Evolutionary conservation across 2,888 invertebrate genomes (phyloP).

Genomic region (Nomada ruficornis): DNA sequence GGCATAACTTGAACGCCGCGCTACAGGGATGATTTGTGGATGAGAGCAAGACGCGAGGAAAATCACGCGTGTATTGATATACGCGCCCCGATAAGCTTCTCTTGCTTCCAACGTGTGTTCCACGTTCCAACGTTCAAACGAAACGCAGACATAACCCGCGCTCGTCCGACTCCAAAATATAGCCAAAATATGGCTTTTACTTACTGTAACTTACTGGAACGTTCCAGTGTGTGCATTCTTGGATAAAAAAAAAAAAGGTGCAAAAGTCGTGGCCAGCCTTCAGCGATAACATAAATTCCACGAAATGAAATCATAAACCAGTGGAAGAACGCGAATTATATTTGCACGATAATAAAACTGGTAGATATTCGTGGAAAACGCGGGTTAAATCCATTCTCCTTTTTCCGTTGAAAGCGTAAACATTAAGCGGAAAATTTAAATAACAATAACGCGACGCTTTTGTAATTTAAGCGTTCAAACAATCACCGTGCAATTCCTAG

Average conservation of each 20-base stretch:
- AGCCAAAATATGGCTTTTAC: too few relatives aligned
- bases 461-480: slow-evolving; percentile 45
- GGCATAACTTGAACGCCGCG: slow-evolving; percentile 62
- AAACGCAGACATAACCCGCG: too few relatives aligned
- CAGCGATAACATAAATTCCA: neutral
- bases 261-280: neutral
- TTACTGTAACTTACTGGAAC: too few relatives aligned
- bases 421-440: slow-evolving; percentile 55
- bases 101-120: too few relatives aligned
- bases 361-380: slow-evolving; percentile 1
- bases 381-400: slow-evolving; percentile 41
- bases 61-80: slow-evolving; percentile 63
- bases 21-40: slow-evolving; percentile 65
- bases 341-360: slow-evolving; percentile 26
- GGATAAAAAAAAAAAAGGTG: neutral
- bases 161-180: too few relatives aligned
- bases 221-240: too few relatives aligned
- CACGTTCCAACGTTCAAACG: too few relatives aligned
- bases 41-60: slow-evolving; percentile 58
- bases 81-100: slow-evolving; percentile 4
- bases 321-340: neutral
- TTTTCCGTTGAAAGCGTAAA: slow-evolving; percentile 1
- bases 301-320: neutral
- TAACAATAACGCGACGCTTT: slow-evolving; percentile 54
- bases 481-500: slow-evolving; percentile 27